phyloP scores from a whole-genome alignment of 2,888 invertebrate species.

The Emesis russula region DNA sequence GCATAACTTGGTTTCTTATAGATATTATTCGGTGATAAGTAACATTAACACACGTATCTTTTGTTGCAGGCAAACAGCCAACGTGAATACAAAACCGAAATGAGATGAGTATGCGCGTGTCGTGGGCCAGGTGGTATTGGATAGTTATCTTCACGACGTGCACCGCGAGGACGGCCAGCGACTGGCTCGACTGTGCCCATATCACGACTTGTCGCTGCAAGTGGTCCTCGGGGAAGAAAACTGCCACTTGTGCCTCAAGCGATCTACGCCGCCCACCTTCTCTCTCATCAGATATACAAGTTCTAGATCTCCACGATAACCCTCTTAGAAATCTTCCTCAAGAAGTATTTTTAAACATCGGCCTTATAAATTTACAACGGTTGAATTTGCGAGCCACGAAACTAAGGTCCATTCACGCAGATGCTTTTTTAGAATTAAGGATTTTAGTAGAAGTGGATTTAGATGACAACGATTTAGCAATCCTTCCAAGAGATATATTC shows the following conservation, averaged over 20 bases:
- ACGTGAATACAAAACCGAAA: constrained; percentile 95
- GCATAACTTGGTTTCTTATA: no score
- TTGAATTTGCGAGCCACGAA: constrained; percentile 98
- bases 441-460: constrained; percentile 99
- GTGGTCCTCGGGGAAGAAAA: constrained; percentile 99
- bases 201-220: constrained; percentile 99
- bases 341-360: constrained; percentile 98
- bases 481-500: constrained; percentile 98
- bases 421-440: constrained; percentile 98
- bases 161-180: constrained; percentile 95
- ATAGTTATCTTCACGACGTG: constrained; percentile 95
- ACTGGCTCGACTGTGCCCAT: constrained; percentile 99
- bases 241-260: constrained; percentile 98
- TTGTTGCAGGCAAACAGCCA: constrained; percentile 95
- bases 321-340: constrained; percentile 97
- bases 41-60: constrained; percentile 67
- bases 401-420: constrained; percentile 98
- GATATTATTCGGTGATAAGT: no score
- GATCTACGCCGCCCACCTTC: constrained; percentile 98
- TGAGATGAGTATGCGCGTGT: constrained; percentile 96
- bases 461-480: constrained; percentile 98
- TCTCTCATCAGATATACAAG: constrained; percentile 96
- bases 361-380: constrained; percentile 98
- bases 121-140: constrained; percentile 96
- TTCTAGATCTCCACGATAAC: constrained; percentile 98